phyloP scores from a whole-genome alignment of 2,888 invertebrate species.

The Sepiola atlantica region DNA sequence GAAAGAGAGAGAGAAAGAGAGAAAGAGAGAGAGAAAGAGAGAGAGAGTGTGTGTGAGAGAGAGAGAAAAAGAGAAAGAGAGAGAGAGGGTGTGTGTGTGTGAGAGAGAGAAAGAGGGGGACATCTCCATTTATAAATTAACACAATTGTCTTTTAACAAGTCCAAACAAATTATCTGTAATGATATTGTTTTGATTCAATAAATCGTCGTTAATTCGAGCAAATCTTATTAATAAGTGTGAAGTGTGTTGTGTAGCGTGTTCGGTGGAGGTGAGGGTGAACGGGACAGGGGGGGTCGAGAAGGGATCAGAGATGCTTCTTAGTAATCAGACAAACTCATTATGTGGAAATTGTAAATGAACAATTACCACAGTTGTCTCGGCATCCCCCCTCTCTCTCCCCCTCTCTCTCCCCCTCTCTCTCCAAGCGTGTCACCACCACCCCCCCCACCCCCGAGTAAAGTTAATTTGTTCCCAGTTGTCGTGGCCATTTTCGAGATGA shows the following conservation, averaged over 20 bases:
- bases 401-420: background rate
- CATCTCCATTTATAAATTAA: background rate
- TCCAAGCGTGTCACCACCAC: background rate
- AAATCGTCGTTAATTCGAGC: slow-evolving; percentile 32
- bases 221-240: slow-evolving; percentile 23
- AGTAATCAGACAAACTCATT: background rate
- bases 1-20: too few relatives aligned
- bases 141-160: slow-evolving; percentile 19
- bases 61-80: too few relatives aligned
- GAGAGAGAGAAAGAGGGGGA: background rate
- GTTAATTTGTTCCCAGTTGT: slow-evolving; percentile 8
- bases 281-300: too few relatives aligned
- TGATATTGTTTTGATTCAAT: background rate
- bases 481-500: slow-evolving; percentile 4
- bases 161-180: background rate
- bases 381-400: background rate
- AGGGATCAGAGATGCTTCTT: background rate
- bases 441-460: background rate
- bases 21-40: too few relatives aligned
- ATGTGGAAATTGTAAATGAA: slow-evolving; percentile 32
- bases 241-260: background rate
- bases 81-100: too few relatives aligned
- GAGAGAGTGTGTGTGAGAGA: too few relatives aligned
- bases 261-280: background rate
- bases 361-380: slow-evolving; percentile 11